Evolutionary conservation across 1,140 invertebrate genomes (phyloP).

Genomic region (Magallana gigas): DNA sequence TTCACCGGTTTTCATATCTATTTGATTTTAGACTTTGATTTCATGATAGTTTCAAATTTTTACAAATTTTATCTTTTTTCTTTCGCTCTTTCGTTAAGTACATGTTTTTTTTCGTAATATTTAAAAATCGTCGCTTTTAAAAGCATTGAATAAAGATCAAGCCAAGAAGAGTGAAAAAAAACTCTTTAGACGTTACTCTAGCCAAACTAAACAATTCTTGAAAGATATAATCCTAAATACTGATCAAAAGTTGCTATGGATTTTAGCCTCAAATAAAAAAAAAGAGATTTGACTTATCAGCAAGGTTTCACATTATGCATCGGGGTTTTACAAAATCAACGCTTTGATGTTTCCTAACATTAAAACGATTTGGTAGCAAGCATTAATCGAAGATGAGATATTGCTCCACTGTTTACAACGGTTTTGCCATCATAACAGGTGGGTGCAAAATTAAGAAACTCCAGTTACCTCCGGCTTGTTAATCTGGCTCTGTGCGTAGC

Average conservation of each 20-base stretch:
- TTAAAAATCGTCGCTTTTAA: neutral
- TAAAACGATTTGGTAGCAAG: constrained; percentile 10
- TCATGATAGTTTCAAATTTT: neutral
- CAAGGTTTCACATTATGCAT: neutral
- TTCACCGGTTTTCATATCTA: neutral
- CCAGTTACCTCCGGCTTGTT: neutral
- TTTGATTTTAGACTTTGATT: neutral
- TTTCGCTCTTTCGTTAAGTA: constrained; percentile 4
- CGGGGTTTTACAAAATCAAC: constrained; percentile 2
- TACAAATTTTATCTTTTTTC: neutral
- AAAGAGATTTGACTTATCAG: neutral
- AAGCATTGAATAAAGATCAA: neutral
- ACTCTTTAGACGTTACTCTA: neutral
- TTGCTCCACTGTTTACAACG: neutral
- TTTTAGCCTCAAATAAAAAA: neutral
- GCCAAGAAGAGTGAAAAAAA: no score
- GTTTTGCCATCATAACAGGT: constrained; percentile 11
- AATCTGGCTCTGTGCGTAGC: neutral
- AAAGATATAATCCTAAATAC: neutral
- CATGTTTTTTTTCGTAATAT: neutral
- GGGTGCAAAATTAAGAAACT: constrained; percentile 2
- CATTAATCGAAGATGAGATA: neutral
- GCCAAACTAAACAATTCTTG: neutral
- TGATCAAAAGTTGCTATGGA: neutral
- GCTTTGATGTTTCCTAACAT: constrained; percentile 4